These are phyloP conservation scores for Myotis vivesi DNA, from an alignment of 2,797 vertebrate species.

Conservation along the genomic window DNA sequence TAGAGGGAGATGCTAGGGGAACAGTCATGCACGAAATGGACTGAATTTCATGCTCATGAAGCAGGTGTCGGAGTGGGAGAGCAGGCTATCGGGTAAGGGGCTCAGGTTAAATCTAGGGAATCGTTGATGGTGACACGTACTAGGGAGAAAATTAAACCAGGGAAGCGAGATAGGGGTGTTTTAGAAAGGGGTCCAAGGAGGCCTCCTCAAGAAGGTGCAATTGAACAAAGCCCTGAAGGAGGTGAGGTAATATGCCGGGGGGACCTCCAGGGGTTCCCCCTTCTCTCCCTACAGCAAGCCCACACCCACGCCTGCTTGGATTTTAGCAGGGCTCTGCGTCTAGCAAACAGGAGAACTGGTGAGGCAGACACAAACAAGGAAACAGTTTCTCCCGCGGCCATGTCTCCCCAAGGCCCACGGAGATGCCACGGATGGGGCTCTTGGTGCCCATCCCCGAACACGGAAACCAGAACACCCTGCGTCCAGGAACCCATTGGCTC, in stretches of 20 bases:
- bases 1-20: neutral
- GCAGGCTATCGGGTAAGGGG: neutral
- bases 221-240: neutral
- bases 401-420: neutral
- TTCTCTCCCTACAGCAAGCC: neutral
- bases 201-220: neutral
- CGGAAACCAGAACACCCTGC: neutral
- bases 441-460: too few relatives aligned
- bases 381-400: rapidly evolving
- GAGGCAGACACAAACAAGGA: neutral
- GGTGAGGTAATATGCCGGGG: neutral
- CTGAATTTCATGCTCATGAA: neutral
- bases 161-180: neutral
- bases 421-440: neutral
- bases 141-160: neutral
- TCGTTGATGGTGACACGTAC: neutral
- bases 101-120: neutral
- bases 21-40: neutral
- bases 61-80: neutral
- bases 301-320: too few relatives aligned
- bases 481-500: neutral
- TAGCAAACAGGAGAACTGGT: neutral
- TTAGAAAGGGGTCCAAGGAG: neutral
- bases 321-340: neutral
- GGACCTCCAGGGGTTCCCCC: too few relatives aligned